Evolutionary conservation across 2,113 vertebrate genomes (phyloP).

Genomic region (Trinectes maculatus): DNA sequence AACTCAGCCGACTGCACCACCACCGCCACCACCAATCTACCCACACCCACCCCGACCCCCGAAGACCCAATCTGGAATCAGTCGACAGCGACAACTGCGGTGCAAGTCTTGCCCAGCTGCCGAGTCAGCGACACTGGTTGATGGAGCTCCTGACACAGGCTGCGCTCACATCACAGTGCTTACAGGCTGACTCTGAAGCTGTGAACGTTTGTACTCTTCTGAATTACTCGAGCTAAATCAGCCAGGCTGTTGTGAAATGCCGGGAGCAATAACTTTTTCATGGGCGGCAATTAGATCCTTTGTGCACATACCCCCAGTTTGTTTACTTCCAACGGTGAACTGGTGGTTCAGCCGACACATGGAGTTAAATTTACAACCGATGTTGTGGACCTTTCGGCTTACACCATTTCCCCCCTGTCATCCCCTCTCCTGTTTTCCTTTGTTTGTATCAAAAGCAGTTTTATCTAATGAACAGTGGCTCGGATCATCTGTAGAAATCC

Average conservation of each 20-base stretch:
- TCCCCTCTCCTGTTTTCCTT: slow-evolving; percentile 1
- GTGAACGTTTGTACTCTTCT: slow-evolving; percentile 41
- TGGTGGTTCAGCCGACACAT: slow-evolving; percentile 33
- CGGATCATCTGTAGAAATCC: slow-evolving; percentile 43
- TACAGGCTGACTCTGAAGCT: slow-evolving; percentile 17
- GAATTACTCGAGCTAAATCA: slow-evolving; percentile 41
- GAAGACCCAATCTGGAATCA: slow-evolving; percentile 64
- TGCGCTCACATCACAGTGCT: slow-evolving; percentile 34
- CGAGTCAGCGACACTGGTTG: slow-evolving; percentile 23
- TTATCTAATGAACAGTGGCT: slow-evolving; percentile 27
- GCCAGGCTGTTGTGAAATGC: slow-evolving; percentile 27
- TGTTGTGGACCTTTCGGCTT: slow-evolving; percentile 31
- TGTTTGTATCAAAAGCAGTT: slow-evolving; percentile 12
- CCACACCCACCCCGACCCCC: slow-evolving; percentile 38
- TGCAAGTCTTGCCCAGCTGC: slow-evolving; percentile 40
- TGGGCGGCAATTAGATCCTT: slow-evolving; percentile 36
- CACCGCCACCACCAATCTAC: slow-evolving; percentile 16
- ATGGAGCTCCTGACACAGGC: slow-evolving; percentile 37
- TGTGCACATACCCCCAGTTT: slow-evolving; percentile 30
- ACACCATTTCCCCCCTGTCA: slow-evolving; percentile 26
- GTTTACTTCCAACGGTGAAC: slow-evolving; percentile 46
- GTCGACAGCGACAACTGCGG: slow-evolving; percentile 28
- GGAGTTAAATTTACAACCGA: slow-evolving; percentile 36
- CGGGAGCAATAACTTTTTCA: slow-evolving; percentile 42
- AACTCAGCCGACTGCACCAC: slow-evolving; percentile 64